phyloP scores from a whole-genome alignment of 2,113 vertebrate species.

The Catagonus wagneri region DNA sequence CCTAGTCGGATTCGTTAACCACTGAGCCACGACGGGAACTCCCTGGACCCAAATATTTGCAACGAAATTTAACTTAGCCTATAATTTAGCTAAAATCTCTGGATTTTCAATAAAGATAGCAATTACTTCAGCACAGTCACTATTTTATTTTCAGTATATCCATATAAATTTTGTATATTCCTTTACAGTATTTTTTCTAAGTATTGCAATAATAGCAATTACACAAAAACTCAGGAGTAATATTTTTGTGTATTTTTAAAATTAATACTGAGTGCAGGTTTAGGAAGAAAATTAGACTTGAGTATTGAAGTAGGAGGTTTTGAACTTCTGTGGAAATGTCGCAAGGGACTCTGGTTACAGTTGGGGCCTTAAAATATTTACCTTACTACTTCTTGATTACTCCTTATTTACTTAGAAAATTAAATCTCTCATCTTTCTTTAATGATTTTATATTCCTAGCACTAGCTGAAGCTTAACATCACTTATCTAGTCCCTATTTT shows the following conservation, averaged over 20 bases:
- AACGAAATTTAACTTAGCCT: background rate
- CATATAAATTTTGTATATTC: background rate
- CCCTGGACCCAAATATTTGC: background rate
- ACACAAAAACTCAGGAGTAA: background rate
- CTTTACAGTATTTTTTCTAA: background rate
- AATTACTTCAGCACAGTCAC: background rate
- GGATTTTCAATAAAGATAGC: background rate
- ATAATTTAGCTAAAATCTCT: background rate
- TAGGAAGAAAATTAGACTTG: conserved; percentile 17
- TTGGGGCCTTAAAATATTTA: background rate
- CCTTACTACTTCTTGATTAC: background rate
- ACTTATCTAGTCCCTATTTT: background rate
- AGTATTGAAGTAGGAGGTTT: background rate
- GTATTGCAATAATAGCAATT: conserved; percentile 14
- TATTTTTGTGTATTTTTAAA: background rate
- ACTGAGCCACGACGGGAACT: too few species aligned
- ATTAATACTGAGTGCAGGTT: conserved; percentile 2
- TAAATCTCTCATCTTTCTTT: background rate
- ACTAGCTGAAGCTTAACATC: background rate
- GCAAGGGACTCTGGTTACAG: background rate
- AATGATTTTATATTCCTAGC: background rate
- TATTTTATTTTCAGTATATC: conserved; percentile 27
- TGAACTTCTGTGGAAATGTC: background rate
- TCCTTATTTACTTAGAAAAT: background rate
- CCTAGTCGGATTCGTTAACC: too few species aligned